Percentiles rank a stretch among this genome's conserved stretches.
Conservation (phyloP, 2,888 invertebrate genomes). For the Conops quadrifasciatus region DNA sequence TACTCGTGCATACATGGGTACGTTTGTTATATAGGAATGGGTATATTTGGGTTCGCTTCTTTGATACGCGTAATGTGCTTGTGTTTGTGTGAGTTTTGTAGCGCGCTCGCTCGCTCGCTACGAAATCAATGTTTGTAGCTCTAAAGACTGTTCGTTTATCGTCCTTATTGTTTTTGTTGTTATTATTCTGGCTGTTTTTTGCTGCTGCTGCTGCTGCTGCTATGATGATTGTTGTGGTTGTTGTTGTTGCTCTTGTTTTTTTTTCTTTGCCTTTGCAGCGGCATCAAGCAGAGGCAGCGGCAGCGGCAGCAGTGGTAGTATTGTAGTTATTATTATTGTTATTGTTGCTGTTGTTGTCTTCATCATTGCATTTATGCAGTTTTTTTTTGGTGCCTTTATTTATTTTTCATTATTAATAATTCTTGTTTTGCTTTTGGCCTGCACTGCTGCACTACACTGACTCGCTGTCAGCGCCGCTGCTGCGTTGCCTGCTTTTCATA, state of each 20-base stretch:
- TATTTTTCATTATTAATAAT: slow-evolving; percentile 35
- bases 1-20: not conserved
- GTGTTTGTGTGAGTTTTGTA: slow-evolving; percentile 16
- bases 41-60: not conserved
- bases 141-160: slow-evolving; percentile 24
- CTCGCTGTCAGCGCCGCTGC: slow-evolving; percentile 18
- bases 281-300: too few species aligned
- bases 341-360: slow-evolving; percentile 13
- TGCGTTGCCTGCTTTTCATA: slow-evolving; percentile 26
- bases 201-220: not conserved
- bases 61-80: not conserved
- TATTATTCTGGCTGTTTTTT: slow-evolving; percentile 30
- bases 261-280: not conserved
- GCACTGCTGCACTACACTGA: slow-evolving; percentile 5
- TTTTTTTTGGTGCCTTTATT: slow-evolving; percentile 24
- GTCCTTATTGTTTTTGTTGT: slow-evolving; percentile 39
- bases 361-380: slow-evolving; percentile 20
- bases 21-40: not conserved
- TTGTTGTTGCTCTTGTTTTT: slow-evolving; percentile 8
- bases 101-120: not conserved
- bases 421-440: slow-evolving; percentile 30
- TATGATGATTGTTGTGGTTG: not conserved
- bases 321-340: not conserved
- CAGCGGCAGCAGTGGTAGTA: too few species aligned
- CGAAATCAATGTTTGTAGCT: slow-evolving; percentile 32